A percentile compares a stretch with the other conserved stretches of the same genome.
Conservation (phyloP, 2,888 invertebrate genomes). For the Aphidoletes aphidimyza region DNA sequence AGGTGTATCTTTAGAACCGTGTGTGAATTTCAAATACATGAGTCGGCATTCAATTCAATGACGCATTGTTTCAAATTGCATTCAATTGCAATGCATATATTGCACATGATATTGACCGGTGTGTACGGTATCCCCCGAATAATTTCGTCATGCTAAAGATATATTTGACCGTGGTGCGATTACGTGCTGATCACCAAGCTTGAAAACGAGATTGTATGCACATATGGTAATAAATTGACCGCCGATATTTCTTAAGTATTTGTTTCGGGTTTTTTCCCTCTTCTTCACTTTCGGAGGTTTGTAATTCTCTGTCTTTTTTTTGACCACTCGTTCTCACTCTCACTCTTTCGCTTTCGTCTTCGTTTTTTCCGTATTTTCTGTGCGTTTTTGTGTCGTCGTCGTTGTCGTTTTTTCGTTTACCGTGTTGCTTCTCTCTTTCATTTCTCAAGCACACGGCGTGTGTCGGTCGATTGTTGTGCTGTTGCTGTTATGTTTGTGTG, state of each 20-base stretch:
- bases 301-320: neutral
- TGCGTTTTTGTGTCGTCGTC: neutral
- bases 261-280: constrained; percentile 47
- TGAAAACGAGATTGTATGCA: constrained; percentile 35
- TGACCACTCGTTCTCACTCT: neutral
- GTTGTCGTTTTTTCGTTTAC: neutral
- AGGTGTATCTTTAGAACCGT: no score
- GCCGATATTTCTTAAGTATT: constrained; percentile 35
- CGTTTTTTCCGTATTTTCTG: neutral
- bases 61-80: no score
- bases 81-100: no score
- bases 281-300: constrained; percentile 6
- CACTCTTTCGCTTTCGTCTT: neutral
- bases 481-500: neutral
- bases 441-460: neutral
- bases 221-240: constrained; percentile 25
- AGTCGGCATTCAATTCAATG: no score
- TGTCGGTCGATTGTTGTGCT: neutral
- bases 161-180: no score
- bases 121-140: no score
- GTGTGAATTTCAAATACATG: no score
- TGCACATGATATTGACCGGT: no score
- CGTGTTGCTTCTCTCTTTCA: neutral
- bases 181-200: neutral
- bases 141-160: neutral